phyloP scores from a whole-genome alignment of 1,140 invertebrate species.

The Trachelipus rathkii region DNA sequence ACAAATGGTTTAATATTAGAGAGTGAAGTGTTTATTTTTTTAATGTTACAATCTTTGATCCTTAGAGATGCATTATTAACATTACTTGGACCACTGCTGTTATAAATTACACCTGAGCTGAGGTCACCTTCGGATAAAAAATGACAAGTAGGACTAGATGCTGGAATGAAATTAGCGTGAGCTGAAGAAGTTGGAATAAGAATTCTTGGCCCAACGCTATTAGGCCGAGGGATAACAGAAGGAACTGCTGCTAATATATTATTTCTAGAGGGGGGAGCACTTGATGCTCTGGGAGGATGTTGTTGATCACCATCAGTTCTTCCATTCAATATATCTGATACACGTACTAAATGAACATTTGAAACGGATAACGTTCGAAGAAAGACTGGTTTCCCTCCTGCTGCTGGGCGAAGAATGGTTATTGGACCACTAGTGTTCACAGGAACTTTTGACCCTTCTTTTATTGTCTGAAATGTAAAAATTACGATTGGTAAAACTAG shows the following conservation, averaged over 20 bases:
- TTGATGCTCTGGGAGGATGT: conserved; percentile 35
- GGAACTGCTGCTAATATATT: conserved; percentile 34
- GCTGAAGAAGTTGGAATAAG: conserved; percentile 32
- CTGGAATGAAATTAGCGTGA: not conserved
- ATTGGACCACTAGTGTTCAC: conserved; percentile 28
- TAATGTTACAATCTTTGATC: not conserved
- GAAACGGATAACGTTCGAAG: conserved; percentile 31
- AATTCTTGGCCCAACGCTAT: conserved; percentile 41
- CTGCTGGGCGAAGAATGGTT: conserved; percentile 31
- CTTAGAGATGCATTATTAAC: conserved; percentile 4
- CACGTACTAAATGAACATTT: conserved; percentile 31
- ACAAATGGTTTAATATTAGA: not conserved
- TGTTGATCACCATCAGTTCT: not conserved
- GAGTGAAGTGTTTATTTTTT: not conserved
- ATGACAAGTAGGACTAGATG: conserved; percentile 29
- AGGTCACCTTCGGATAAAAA: conserved; percentile 46
- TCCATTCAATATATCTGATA: conserved; percentile 13
- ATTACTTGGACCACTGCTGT: conserved; percentile 27
- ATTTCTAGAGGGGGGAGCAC: conserved; percentile 40
- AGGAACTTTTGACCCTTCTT: conserved; percentile 22
- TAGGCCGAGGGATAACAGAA: conserved; percentile 30
- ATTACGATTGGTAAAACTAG: not conserved
- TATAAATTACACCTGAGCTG: conserved; percentile 42
- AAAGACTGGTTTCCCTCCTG: conserved; percentile 29
- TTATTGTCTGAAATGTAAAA: not conserved